Evolutionary conservation across 2,888 invertebrate genomes (phyloP).

Genomic region (Brachyptera putata): DNA sequence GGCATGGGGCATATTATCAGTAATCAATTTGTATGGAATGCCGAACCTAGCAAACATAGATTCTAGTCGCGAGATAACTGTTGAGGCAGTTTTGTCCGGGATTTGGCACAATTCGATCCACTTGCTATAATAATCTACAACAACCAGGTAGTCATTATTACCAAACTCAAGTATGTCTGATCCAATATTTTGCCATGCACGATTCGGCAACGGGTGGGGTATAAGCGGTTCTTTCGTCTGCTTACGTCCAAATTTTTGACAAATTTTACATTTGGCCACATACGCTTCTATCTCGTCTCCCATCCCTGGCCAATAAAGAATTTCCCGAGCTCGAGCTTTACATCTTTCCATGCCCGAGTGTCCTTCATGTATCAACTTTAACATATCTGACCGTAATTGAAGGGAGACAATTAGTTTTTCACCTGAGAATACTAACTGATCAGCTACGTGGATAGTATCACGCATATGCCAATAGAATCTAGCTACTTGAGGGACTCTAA

Average conservation of each 20-base stretch:
- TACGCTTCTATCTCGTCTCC: background rate
- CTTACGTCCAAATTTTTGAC: too few relatives aligned
- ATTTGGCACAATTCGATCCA: conserved; percentile 35
- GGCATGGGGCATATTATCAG: conserved; percentile 36
- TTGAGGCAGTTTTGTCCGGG: conserved; percentile 12
- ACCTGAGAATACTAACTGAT: conserved; percentile 9
- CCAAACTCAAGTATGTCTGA: conserved; percentile 38
- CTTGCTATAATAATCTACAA: too few relatives aligned
- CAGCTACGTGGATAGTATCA: background rate
- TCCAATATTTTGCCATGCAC: conserved; percentile 37
- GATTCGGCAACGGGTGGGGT: conserved; percentile 35
- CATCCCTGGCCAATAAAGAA: conserved; percentile 18
- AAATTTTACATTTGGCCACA: conserved; percentile 6
- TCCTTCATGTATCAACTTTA: conserved; percentile 10
- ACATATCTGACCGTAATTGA: background rate
- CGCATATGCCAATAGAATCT: background rate
- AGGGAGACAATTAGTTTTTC: background rate
- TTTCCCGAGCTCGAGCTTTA: background rate
- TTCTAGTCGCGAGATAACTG: conserved; percentile 32
- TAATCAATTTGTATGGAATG: conserved; percentile 31
- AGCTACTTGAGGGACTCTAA: background rate
- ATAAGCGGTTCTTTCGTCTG: conserved; percentile 34
- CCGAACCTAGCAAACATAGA: conserved; percentile 33
- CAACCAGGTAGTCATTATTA: conserved; percentile 32
- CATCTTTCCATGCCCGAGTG: conserved; percentile 13